Conservation (phyloP, 2,888 invertebrate genomes). For the Chesias legatella region DNA sequence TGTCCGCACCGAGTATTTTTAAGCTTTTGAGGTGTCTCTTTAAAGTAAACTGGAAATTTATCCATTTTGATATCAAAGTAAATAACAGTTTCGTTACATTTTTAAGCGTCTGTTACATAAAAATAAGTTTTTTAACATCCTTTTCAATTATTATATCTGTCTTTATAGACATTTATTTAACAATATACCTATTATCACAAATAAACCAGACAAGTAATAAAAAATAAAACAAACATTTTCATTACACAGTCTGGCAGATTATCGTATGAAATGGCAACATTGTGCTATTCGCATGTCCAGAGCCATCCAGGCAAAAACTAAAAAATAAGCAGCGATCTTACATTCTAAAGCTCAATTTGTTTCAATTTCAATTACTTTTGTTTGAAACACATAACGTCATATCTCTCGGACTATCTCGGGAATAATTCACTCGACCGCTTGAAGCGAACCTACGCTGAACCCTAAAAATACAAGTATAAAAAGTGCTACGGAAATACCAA, state of each 20-base stretch:
- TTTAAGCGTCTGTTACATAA: too few relatives aligned
- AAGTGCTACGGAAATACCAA: slow-evolving; percentile 7
- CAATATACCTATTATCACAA: too few relatives aligned
- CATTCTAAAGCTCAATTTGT: slow-evolving; percentile 62
- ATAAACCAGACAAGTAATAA: too few relatives aligned
- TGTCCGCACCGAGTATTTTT: too few relatives aligned
- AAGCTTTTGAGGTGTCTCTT: too few relatives aligned
- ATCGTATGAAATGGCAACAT: neutral
- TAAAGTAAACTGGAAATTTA: too few relatives aligned
- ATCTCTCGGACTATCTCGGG: slow-evolving; percentile 68
- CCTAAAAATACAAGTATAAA: slow-evolving; percentile 17
- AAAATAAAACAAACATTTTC: neutral
- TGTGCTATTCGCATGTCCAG: slow-evolving; percentile 1
- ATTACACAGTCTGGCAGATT: too few relatives aligned
- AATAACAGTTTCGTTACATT: too few relatives aligned
- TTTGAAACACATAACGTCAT: slow-evolving; percentile 58
- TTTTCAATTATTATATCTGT: too few relatives aligned
- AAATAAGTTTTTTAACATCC: too few relatives aligned
- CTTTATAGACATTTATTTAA: too few relatives aligned
- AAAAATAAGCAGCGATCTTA: slow-evolving; percentile 45
- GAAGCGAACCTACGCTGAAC: slow-evolving; percentile 16
- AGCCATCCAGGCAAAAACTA: slow-evolving; percentile 24
- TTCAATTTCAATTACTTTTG: slow-evolving; percentile 65
- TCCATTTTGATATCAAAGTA: too few relatives aligned
- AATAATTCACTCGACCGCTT: slow-evolving; percentile 59